Evolutionary conservation across 2,113 vertebrate genomes (phyloP).

Genomic region (Rhinichthys klamathensis): DNA sequence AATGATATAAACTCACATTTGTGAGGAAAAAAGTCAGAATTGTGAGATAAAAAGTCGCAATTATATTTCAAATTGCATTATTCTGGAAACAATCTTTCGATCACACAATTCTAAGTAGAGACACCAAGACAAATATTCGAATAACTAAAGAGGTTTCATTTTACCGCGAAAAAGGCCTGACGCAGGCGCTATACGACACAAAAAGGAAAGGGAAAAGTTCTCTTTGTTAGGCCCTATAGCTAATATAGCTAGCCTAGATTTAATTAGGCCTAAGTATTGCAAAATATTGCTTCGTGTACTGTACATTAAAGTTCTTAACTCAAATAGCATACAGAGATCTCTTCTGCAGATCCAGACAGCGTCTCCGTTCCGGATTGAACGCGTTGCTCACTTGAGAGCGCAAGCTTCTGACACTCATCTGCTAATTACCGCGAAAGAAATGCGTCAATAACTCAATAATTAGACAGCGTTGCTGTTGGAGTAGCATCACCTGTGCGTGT

Average conservation of each 20-base stretch:
- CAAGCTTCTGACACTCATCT: constrained; percentile 12
- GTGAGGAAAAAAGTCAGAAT: no score
- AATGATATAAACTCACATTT: no score
- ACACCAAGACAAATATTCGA: not conserved
- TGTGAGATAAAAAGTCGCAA: no score
- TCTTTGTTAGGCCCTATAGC: no score
- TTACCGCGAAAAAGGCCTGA: not conserved
- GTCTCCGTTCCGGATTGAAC: not conserved
- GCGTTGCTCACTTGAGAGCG: not conserved
- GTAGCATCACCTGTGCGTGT: constrained; percentile 42
- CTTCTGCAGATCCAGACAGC: not conserved
- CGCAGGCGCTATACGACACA: not conserved
- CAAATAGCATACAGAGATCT: not conserved
- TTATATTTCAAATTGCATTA: no score
- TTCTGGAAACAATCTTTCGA: no score
- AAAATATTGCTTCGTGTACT: not conserved
- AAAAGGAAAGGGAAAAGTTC: no score
- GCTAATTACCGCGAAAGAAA: constrained; percentile 33
- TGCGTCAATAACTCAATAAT: constrained; percentile 54
- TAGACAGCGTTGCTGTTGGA: constrained; percentile 6
- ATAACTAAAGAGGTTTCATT: not conserved
- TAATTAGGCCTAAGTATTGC: not conserved
- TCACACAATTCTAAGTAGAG: not conserved
- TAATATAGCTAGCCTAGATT: not conserved
- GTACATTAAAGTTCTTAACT: not conserved